These are phyloP conservation scores for Nebria brevicollis DNA, from an alignment of 2,888 invertebrate species.

Conservation along the genomic window DNA sequence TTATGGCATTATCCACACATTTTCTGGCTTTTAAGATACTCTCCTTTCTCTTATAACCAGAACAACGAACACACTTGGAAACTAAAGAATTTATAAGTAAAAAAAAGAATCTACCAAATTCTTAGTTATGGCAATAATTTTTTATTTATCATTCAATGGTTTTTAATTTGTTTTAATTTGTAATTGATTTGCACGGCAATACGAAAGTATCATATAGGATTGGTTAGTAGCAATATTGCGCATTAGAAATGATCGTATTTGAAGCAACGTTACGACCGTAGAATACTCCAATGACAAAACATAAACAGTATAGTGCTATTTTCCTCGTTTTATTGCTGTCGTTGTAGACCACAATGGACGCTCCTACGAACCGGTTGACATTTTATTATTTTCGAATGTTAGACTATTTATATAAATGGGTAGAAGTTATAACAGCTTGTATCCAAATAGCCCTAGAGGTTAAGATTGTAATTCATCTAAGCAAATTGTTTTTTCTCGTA, in stretches of 20 bases:
- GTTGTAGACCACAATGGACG: constrained; percentile 18
- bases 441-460: neutral
- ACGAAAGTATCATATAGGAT: neutral
- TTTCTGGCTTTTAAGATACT: too few species aligned
- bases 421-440: neutral
- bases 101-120: too few species aligned
- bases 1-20: too few species aligned
- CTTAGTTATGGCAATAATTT: neutral
- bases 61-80: too few species aligned
- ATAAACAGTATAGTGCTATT: constrained; percentile 33
- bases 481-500: neutral
- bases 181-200: neutral
- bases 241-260: constrained; percentile 38
- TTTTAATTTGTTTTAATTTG: constrained; percentile 30
- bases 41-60: too few species aligned
- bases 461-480: neutral
- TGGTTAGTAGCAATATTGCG: constrained; percentile 13
- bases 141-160: constrained; percentile 4
- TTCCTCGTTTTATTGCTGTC: constrained; percentile 34
- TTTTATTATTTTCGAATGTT: constrained; percentile 20
- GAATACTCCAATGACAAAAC: constrained; percentile 11
- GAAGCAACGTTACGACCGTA: constrained; percentile 15
- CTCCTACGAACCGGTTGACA: constrained; percentile 23
- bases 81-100: too few species aligned
- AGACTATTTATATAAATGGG: neutral